Evolutionary conservation across 1,140 invertebrate species (phyloP).

Genomic region (Zaprionus gabonicus): DNA sequence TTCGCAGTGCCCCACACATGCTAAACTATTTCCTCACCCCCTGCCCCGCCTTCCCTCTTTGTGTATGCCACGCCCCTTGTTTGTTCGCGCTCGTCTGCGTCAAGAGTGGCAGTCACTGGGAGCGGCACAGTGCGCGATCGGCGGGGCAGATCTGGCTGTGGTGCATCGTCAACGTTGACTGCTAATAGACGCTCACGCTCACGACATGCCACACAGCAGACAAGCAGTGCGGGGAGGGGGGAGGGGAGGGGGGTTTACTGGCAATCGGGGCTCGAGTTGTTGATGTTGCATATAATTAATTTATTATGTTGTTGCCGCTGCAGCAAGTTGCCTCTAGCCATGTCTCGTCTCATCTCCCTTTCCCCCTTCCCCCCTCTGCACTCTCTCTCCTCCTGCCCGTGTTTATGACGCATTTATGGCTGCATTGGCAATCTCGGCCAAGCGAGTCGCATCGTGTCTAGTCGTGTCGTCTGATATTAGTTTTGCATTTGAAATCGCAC

Average conservation of each 20-base stretch:
- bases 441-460: constrained; percentile 6
- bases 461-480: constrained; percentile 53
- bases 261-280: constrained; percentile 41
- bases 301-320: constrained; percentile 77
- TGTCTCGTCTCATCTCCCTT: neutral
- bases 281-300: constrained; percentile 83
- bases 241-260: neutral
- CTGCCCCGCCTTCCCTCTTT: neutral
- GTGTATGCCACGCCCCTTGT: constrained; percentile 67
- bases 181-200: constrained; percentile 74
- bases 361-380: neutral
- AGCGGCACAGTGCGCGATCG: constrained; percentile 29
- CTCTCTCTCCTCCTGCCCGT: neutral
- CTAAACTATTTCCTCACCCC: constrained; percentile 63
- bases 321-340: constrained; percentile 17
- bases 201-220: constrained; percentile 75
- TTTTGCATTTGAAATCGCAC: constrained; percentile 60
- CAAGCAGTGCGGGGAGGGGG: neutral
- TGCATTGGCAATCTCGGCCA: constrained; percentile 71
- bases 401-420: constrained; percentile 69
- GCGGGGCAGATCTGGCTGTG: constrained; percentile 14
- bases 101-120: constrained; percentile 52
- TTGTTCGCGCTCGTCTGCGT: constrained; percentile 62
- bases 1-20: constrained; percentile 74
- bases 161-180: constrained; percentile 75